Base-by-base conservation (phyloP, 2,888 invertebrate genomes). In the Hypselothyrea guttata region DNA sequence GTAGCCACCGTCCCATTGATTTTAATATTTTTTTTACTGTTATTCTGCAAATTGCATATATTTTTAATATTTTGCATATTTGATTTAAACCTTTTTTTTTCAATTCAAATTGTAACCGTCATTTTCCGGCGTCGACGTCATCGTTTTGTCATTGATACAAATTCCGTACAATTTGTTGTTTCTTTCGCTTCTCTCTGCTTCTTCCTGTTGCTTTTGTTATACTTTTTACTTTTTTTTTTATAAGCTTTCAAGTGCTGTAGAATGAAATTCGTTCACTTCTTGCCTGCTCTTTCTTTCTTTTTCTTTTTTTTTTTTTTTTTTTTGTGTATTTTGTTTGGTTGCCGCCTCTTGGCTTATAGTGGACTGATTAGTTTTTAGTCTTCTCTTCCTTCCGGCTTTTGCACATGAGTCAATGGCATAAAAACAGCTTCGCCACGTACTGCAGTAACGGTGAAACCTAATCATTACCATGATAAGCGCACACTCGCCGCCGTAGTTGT, bases 361-460 rank as follows among this genome's bases (percentile, higher is more conserved):
- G 8, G 11, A n/a, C 22, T 22, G 22, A 22, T 22, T 22, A 22
- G 22, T 22, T 22, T 46, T 45, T 35, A 53, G 45, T 41, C 49
- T 22, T 22, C 22, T 16, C 45, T 64, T 64, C 59, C 72, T 75
- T 76, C 77, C 75, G 73, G 71, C 46, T 63, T 53, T 53, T 55
- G 41, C 55, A 51, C 61, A 74, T 69, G 71, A 71, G 60, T 78
- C 77, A 78, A 66, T 78, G 69, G 69, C 55, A 60, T 31, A 15
- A 16, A 55, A 63, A 52, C 44, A 42, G 58, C 53, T 72, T 55
- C 55, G 59, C 49, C 69, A 64, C 55, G 46, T 65, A 49, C 37
- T 44, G 53, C 15, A 47, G 12, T 11, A 40, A 45, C 47, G 45
- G 35, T 42, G 59, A 64, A 68, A 60, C 49, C 69, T 60, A 69